Percentiles rank a stretch among this genome's conserved stretches.
phyloP scores from a whole-genome alignment of 2,888 invertebrate genomes.

The Leptogaster cylindrica region DNA sequence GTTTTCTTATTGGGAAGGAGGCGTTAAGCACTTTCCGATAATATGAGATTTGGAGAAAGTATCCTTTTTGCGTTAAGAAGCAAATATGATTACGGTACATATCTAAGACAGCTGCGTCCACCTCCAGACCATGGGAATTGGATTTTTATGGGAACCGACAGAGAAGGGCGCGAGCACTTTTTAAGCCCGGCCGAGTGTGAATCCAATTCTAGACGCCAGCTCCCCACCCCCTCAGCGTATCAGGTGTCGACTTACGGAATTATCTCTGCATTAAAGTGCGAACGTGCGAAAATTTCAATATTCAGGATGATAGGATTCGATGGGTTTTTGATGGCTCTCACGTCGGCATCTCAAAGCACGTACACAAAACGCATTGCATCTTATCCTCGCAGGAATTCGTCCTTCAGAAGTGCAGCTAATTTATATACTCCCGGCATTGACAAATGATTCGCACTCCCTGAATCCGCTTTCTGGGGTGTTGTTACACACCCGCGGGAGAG shows the following conservation, averaged over 20 bases:
- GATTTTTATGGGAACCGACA: slow-evolving; percentile 40
- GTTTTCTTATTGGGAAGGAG: slow-evolving; percentile 43
- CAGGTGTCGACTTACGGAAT: slow-evolving; percentile 43
- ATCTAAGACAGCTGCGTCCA: slow-evolving; percentile 47
- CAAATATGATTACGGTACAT: slow-evolving; percentile 48
- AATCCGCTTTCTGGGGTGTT: not conserved
- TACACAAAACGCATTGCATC: not conserved
- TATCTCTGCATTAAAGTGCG: slow-evolving; percentile 45
- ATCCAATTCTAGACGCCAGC: not conserved
- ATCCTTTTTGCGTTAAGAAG: slow-evolving; percentile 43
- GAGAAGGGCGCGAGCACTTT: not conserved
- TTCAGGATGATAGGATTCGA: slow-evolving; percentile 35
- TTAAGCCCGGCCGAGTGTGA: not conserved
- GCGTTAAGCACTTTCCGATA: slow-evolving; percentile 47
- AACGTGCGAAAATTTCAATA: slow-evolving; percentile 48
- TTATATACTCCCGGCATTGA: slow-evolving; percentile 32
- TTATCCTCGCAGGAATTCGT: not conserved
- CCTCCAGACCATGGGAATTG: slow-evolving; percentile 44
- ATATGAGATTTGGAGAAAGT: slow-evolving; percentile 44
- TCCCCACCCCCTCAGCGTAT: slow-evolving; percentile 22
- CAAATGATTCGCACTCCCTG: slow-evolving; percentile 30
- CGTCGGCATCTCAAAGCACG: not conserved
- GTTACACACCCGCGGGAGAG: not conserved
- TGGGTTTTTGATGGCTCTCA: slow-evolving; percentile 22
- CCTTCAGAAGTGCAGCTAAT: slow-evolving; percentile 27